Percentiles rank a stretch among this genome's conserved stretches.
phyloP scores from a whole-genome alignment of 2,888 invertebrate genomes.

The Trissonchulus latispiculum region DNA sequence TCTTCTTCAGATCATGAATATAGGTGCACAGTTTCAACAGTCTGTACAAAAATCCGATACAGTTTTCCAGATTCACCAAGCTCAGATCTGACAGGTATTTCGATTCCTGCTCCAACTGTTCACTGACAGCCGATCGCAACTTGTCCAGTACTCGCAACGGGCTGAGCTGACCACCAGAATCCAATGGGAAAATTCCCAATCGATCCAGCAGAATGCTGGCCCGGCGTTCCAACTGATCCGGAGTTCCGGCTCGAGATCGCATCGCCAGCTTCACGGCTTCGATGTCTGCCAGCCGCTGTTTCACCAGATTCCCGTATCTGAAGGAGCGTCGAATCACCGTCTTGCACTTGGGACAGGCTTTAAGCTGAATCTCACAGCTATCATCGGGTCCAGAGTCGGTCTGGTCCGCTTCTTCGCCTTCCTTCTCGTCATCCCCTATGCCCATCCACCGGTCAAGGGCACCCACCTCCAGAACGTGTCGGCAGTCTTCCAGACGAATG shows the following conservation, averaged over 20 bases:
- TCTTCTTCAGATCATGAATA: too few relatives aligned
- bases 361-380: too few relatives aligned
- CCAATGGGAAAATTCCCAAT: background rate
- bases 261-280: slow-evolving; percentile 33
- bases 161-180: too few relatives aligned
- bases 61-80: background rate
- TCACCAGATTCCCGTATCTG: slow-evolving; percentile 54
- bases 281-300: slow-evolving; percentile 44
- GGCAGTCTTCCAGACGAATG: slow-evolving; percentile 40
- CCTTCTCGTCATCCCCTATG: slow-evolving; percentile 12
- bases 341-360: slow-evolving; percentile 49
- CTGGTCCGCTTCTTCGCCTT: background rate
- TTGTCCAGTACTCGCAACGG: background rate
- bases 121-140: background rate
- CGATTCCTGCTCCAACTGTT: too few relatives aligned
- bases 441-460: slow-evolving; percentile 32
- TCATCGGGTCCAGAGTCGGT: too few relatives aligned
- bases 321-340: slow-evolving; percentile 53
- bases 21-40: too few relatives aligned
- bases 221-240: too few relatives aligned
- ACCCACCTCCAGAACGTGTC: slow-evolving; percentile 44
- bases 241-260: too few relatives aligned
- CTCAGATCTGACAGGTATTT: too few relatives aligned
- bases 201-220: background rate
- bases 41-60: too few relatives aligned